Conservation (phyloP, 2,113 vertebrate species). For the rabbit (Oryctolagus cuniculus) region mOryCun1.1 NC_091433.1:143766501-143767000, state of each 20-base stretch:
- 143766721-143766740: background rate
- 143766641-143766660: background rate
- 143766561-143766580: background rate
- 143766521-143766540: conserved; percentile 11
- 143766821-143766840: background rate
- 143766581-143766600: background rate
- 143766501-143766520: background rate
- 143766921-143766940: conserved; percentile 27
- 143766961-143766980: background rate
- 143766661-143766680: background rate
- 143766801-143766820: background rate
- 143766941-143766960: conserved; percentile 3
- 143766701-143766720: background rate
- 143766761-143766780: background rate
- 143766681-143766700: background rate
- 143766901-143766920: background rate
- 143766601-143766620: background rate
- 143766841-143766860: background rate
- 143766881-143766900: conserved; percentile 26
- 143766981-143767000: background rate
- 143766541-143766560: background rate
- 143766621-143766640: background rate
- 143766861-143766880: background rate
- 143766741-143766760: background rate
- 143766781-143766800: background rate